These are phyloP conservation scores for Leucopternis melanops DNA, from an alignment of 2,113 vertebrate genomes.

Conservation along the genomic window DNA sequence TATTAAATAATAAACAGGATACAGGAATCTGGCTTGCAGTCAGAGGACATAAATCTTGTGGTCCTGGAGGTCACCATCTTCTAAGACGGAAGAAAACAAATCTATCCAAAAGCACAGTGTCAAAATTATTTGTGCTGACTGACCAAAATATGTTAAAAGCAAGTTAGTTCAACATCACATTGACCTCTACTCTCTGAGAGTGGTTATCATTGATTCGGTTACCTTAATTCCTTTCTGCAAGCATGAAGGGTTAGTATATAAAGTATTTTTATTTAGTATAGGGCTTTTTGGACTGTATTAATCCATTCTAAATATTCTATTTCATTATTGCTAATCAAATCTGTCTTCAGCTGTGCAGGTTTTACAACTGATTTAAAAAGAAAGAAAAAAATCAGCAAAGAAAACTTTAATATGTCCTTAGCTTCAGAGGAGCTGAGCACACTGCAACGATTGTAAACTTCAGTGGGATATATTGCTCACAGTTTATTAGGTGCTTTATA, in stretches of 20 bases:
- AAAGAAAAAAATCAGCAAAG: not conserved
- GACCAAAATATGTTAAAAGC: not conserved
- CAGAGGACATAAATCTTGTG: slow-evolving; percentile 30
- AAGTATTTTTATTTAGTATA: not conserved
- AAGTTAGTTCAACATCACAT: not conserved
- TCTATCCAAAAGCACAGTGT: not conserved
- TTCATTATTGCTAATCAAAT: not conserved
- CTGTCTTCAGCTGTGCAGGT: not conserved
- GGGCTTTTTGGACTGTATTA: not conserved
- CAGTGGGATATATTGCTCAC: no score
- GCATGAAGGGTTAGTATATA: not conserved
- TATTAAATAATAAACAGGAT: slow-evolving; percentile 49
- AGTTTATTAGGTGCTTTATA: no score
- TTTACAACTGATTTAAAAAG: not conserved
- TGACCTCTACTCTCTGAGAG: not conserved
- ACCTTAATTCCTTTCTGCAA: not conserved
- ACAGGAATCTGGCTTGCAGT: slow-evolving; percentile 25
- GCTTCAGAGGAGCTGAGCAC: not conserved
- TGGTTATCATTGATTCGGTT: not conserved
- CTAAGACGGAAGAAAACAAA: slow-evolving; percentile 26
- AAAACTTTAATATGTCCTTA: not conserved
- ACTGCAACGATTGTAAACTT: not conserved
- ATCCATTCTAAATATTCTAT: not conserved
- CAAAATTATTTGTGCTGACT: slow-evolving; percentile 29
- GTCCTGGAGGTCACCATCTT: slow-evolving; percentile 20